Conservation (phyloP, 2,113 vertebrate genomes). For the Balaeniceps rex region DNA sequence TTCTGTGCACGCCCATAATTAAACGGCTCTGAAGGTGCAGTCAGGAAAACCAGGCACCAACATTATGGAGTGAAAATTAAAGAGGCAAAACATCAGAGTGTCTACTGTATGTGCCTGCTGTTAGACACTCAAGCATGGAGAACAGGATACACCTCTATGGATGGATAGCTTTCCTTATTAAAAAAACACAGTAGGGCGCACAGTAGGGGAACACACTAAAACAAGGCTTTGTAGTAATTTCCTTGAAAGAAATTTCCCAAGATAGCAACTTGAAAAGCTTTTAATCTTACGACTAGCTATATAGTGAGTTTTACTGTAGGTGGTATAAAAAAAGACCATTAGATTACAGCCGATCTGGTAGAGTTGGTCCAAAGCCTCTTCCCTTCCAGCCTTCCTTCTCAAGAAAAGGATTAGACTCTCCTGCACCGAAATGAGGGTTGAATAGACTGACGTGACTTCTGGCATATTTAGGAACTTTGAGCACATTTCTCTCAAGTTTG, state of each 20-base stretch:
- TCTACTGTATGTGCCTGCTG: slow-evolving; percentile 82
- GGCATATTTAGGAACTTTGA: background rate
- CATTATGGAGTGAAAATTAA: slow-evolving; percentile 78
- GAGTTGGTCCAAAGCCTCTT: slow-evolving; percentile 30
- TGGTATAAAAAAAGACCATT: slow-evolving; percentile 67
- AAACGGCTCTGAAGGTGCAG: slow-evolving; percentile 65
- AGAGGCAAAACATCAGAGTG: slow-evolving; percentile 75
- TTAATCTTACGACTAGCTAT: slow-evolving; percentile 71
- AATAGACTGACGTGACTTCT: background rate
- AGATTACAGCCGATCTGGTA: slow-evolving; percentile 51
- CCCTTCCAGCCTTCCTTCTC: background rate
- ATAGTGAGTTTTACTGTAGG: slow-evolving; percentile 58
- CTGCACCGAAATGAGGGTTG: background rate
- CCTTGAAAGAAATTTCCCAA: slow-evolving; percentile 85
- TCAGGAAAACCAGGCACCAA: slow-evolving; percentile 64
- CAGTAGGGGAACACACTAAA: slow-evolving; percentile 89
- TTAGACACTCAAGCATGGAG: slow-evolving; percentile 92
- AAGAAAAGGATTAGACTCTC: background rate
- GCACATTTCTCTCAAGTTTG: background rate
- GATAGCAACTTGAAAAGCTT: slow-evolving; percentile 77
- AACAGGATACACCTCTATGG: slow-evolving; percentile 98
- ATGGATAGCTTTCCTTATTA: slow-evolving; percentile 98
- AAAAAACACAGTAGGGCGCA: slow-evolving; percentile 92
- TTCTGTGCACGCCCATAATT: slow-evolving; percentile 61
- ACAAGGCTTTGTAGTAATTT: slow-evolving; percentile 93